These are phyloP conservation scores for Bovichtus variegatus DNA, from an alignment of 2,797 vertebrate genomes.

Conservation along the genomic window DNA sequence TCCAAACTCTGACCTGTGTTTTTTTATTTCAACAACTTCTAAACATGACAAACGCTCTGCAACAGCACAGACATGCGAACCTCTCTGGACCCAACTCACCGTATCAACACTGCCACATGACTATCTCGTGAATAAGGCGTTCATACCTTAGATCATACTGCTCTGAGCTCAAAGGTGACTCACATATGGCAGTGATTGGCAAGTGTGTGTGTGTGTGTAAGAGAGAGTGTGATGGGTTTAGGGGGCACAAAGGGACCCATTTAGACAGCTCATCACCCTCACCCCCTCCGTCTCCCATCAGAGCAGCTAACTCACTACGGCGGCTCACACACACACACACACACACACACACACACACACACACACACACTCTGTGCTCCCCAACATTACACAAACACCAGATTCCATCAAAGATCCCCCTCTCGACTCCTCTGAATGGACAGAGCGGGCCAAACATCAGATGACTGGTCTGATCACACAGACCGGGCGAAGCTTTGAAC, in stretches of 20 bases:
- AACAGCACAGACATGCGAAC: not conserved
- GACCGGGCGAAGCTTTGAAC: conserved; percentile 59
- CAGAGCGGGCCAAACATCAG: conserved; percentile 79
- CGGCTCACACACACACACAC: not conserved
- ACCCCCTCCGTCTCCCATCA: conserved; percentile 51
- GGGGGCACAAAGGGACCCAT: conserved; percentile 79
- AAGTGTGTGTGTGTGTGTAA: conserved; percentile 17
- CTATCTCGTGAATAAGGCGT: conserved; percentile 58
- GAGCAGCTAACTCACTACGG: no score
- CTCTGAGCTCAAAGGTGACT: conserved; percentile 58
- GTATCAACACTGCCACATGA: not conserved
- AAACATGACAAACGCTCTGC: conserved; percentile 12
- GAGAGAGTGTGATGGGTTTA: conserved; percentile 65
- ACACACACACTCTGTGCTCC: conserved; percentile 42
- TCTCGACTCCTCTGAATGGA: conserved; percentile 69
- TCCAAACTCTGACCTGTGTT: not conserved
- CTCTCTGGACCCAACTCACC: not conserved
- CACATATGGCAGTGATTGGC: conserved; percentile 82
- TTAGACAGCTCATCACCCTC: conserved; percentile 77
- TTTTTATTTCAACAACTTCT: not conserved
- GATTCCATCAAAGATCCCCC: conserved; percentile 77
- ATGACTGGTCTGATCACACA: conserved; percentile 70
- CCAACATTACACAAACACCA: conserved; percentile 82
- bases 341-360: not conserved
- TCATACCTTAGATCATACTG: conserved; percentile 50